These are phyloP conservation scores for Meloidogyne floridensis DNA, from an alignment of 1,140 invertebrate species.

Conservation along the genomic window DNA sequence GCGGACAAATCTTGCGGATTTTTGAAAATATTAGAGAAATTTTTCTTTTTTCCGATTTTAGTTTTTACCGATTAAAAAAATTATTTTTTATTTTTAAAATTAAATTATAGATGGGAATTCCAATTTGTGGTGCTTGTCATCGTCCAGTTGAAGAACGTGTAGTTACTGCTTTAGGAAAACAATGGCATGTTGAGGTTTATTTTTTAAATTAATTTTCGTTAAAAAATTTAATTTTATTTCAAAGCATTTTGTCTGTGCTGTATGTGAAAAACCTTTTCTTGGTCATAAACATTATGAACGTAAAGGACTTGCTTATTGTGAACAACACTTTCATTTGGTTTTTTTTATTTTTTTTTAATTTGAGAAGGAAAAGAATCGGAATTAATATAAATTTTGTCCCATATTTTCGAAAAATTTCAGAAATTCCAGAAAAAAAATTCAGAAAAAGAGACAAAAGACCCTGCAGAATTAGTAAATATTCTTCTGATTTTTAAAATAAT, in stretches of 20 bases:
- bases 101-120: constrained; percentile 83
- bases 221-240: neutral
- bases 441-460: no score
- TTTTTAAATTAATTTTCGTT: constrained; percentile 21
- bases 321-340: constrained; percentile 87
- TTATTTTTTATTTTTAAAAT: neutral
- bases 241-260: constrained; percentile 96
- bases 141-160: constrained; percentile 93
- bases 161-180: constrained; percentile 94
- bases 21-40: no score
- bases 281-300: constrained; percentile 98
- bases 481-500: no score
- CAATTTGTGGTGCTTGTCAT: constrained; percentile 93
- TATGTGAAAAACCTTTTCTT: constrained; percentile 98
- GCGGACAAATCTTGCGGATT: no score
- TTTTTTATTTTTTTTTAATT: constrained; percentile 11
- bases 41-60: neutral
- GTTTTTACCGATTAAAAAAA: neutral
- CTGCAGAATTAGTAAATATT: no score
- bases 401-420: neutral
- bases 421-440: no score
- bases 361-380: neutral
- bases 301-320: constrained; percentile 96
- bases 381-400: neutral
- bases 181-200: constrained; percentile 92